Percentiles rank a stretch among this genome's conserved stretches.
Evolutionary conservation across 1,140 invertebrate species (phyloP).

Genomic region (Zaprionus capensis): DNA sequence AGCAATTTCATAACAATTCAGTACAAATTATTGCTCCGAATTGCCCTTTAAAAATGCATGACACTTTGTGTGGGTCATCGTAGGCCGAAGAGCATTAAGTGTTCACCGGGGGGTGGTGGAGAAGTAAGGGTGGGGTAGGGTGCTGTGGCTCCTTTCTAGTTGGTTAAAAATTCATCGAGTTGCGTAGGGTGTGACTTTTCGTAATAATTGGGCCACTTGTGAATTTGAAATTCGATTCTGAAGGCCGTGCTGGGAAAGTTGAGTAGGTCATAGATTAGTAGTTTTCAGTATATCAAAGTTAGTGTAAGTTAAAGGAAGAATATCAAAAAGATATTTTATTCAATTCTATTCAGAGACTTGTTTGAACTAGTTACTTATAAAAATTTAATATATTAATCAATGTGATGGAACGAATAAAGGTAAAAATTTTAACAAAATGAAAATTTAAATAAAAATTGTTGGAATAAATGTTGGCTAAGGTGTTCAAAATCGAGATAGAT

Average conservation of each 20-base stretch:
- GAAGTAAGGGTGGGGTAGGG: neutral
- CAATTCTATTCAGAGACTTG: neutral
- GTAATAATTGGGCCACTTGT: neutral
- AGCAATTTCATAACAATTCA: slow-evolving; percentile 43
- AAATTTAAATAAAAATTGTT: too few species aligned
- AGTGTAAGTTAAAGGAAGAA: neutral
- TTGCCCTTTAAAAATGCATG: slow-evolving; percentile 41
- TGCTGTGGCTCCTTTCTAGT: neutral
- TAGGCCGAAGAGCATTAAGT: slow-evolving; percentile 1
- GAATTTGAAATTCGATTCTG: neutral
- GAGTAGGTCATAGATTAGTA: slow-evolving; percentile 1
- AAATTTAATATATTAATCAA: neutral
- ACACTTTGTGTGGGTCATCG: slow-evolving; percentile 26
- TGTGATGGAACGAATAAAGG: too few species aligned
- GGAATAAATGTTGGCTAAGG: too few species aligned
- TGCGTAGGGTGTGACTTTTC: neutral
- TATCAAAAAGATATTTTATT: neutral
- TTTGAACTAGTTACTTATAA: neutral
- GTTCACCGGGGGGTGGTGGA: neutral
- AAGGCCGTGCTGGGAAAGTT: neutral
- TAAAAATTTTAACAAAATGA: too few species aligned
- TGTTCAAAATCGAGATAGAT: too few species aligned
- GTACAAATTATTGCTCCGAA: slow-evolving; percentile 32
- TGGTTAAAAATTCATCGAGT: slow-evolving; percentile 10
- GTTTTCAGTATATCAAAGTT: neutral